Base-by-base conservation (phyloP, 1,140 invertebrate species). In the Papilio dardanus region DNA sequence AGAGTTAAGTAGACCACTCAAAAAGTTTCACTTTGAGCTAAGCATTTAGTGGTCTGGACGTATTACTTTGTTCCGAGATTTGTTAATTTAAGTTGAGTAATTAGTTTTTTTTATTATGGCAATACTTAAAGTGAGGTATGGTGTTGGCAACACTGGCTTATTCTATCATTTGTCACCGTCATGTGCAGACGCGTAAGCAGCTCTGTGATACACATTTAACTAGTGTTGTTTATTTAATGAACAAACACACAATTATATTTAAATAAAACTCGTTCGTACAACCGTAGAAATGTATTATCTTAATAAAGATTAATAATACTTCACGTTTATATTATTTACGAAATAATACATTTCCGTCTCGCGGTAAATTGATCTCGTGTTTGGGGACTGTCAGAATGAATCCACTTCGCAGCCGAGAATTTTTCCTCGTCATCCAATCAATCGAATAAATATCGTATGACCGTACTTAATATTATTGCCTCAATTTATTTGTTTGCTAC, bases 351-450 rank as follows among this genome's bases (percentile, higher is more conserved):
- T 58, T 58, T 28, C 10, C 54, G 1, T 58, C 1, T 58, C 21
- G 3, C 54, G 24, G 54, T 58, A 58, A 24, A 58, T 58, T 58
- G 54, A 58, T 58, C 54, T 58, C 54, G 0, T 58, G 21, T 58
- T 58, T 58, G 54, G 8, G 54, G 54, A 58, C 54, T 58, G 54
- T 58, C 54, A 58, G 54, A 28, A 28, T 28, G 54, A 24, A 58
- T 58, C 54, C 28, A 14, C 7, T 12, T 24, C 54, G 2, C 54
- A 14, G 54, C 21, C 21, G 54, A 28, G 54, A 62, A 30, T 62
- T 62, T 62, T 62, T 62, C 54, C 54, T 62, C 24, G 54, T 30
- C 24, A 62, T 62, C 24, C 54, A 62, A 62, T 62, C 54, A 62
- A 62, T 24, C 30, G 24, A 30, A 62, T 62, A 62, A 62, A 62